Conservation (phyloP, 2,113 vertebrate species). For the Crypturellus undulatus region DNA sequence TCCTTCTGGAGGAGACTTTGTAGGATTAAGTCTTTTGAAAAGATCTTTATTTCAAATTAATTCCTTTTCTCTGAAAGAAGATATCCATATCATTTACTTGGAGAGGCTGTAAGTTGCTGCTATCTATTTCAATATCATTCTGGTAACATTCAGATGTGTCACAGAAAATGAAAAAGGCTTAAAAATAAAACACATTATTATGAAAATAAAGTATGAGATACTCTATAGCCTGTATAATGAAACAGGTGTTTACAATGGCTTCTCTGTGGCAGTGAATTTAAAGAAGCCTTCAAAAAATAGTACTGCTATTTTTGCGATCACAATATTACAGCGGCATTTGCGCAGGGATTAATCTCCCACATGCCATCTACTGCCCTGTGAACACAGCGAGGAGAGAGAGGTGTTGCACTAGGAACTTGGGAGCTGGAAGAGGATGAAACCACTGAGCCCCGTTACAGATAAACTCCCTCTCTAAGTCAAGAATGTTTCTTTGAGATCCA, state of each 20-base stretch:
- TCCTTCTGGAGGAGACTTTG: background rate
- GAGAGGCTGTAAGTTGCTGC: background rate
- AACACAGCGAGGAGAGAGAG: background rate
- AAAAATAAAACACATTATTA: background rate
- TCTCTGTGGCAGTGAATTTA: background rate
- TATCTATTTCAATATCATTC: background rate
- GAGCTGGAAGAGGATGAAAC: background rate
- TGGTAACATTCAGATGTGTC: background rate
- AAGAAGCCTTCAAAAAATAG: background rate
- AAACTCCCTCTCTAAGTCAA: background rate
- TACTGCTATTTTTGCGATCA: slow-evolving; percentile 36
- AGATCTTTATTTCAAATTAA: background rate
- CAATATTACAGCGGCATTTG: background rate
- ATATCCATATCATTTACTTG: background rate
- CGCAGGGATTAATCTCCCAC: slow-evolving; percentile 1
- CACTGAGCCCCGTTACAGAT: background rate
- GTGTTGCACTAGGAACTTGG: background rate
- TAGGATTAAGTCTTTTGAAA: background rate
- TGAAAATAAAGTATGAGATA: background rate
- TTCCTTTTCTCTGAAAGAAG: background rate
- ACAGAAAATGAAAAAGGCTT: background rate
- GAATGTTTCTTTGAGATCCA: background rate
- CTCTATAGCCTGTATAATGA: background rate
- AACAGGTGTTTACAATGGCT: background rate
- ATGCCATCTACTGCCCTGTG: background rate